A percentile compares a stretch with the other conserved stretches of the same genome.
phyloP scores from a whole-genome alignment of 2,113 vertebrate genomes.

The Sinocyclocheilus grahami region DNA sequence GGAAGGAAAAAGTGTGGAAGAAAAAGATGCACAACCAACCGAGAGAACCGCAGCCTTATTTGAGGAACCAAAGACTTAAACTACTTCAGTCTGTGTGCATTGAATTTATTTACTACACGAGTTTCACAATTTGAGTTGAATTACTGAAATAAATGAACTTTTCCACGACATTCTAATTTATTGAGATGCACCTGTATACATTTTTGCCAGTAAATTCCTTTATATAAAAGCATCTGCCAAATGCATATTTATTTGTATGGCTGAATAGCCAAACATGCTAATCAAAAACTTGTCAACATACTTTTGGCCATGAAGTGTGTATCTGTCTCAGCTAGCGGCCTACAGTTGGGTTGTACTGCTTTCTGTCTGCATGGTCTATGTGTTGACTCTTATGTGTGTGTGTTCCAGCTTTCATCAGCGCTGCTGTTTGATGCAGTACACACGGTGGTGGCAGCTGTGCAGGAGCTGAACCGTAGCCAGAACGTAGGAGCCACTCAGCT shows the following conservation, averaged over 20 bases:
- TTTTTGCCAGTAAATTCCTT: not conserved
- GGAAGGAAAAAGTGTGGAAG: too few relatives aligned
- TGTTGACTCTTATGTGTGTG: conserved; percentile 32
- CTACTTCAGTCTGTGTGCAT: too few relatives aligned
- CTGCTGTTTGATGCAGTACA: conserved; percentile 68
- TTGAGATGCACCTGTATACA: not conserved
- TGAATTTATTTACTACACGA: too few relatives aligned
- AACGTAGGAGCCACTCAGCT: conserved; percentile 94
- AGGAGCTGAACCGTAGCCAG: conserved; percentile 96
- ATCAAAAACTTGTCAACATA: not conserved
- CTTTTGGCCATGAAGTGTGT: not conserved
- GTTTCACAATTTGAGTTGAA: too few relatives aligned
- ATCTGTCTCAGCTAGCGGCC: not conserved
- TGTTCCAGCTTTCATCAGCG: conserved; percentile 88
- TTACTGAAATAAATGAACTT: too few relatives aligned
- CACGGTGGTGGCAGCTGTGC: conserved; percentile 89
- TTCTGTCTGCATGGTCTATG: conserved; percentile 6
- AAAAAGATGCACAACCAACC: too few relatives aligned
- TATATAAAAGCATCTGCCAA: not conserved
- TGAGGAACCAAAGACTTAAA: too few relatives aligned
- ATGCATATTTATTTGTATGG: not conserved
- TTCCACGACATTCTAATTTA: too few relatives aligned
- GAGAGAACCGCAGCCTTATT: too few relatives aligned
- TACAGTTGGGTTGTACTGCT: not conserved
- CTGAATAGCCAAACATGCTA: not conserved